Base-by-base conservation (phyloP, 2,113 vertebrate genomes). In the Thomomys bottae region DNA sequence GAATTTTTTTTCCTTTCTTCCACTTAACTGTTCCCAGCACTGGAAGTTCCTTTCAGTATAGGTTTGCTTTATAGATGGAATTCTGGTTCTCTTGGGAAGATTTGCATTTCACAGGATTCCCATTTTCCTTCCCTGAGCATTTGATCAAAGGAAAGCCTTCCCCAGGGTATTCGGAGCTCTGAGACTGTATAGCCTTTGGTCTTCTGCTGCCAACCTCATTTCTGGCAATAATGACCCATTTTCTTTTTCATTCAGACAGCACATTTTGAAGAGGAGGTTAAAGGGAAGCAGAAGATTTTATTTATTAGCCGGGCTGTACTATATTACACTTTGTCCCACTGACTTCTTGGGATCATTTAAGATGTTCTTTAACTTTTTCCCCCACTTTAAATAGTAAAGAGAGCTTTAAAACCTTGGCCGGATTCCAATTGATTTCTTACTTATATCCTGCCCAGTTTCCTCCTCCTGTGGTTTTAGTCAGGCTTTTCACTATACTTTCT, bases 11-110 rank as follows among this genome's bases (percentile, higher is more conserved):
- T 54, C 40, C 28, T 45, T 72, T 80, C 71, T 12, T 34, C 6
- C 88, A 8, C 12, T 79, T 79, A 57, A 84, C 61, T 42, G 24
- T 85, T 88, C 42, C 73, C 54, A 42, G 1, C 64, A 30, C 79
- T 89, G 30, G 32, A 54, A 32, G 61, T n/a, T 49, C 79, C 68
- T 95, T 68, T 87, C 61, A 77, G 9, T 3, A 42, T 38, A 66
- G 76, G 85, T 92, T 68, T 59, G 85, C 68, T 87, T 87, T 89
- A 71, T 64, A 34, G 63, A 36, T 88, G 88, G 76, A 67, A 85
- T 93, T 88, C 80, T 68, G 83, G 95, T 91, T 85, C 88, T 94
- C 95, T 90, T 72, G 88, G 93, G 80, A 82, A 45, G n/a, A 68
- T 84, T 93, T 79, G 76, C 34, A 71, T 84, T 90, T 87, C 79